A percentile compares a stretch with the other conserved stretches of the same genome.
Evolutionary conservation across 2,888 invertebrate genomes (phyloP).

Genomic region (Microchrysa polita): DNA sequence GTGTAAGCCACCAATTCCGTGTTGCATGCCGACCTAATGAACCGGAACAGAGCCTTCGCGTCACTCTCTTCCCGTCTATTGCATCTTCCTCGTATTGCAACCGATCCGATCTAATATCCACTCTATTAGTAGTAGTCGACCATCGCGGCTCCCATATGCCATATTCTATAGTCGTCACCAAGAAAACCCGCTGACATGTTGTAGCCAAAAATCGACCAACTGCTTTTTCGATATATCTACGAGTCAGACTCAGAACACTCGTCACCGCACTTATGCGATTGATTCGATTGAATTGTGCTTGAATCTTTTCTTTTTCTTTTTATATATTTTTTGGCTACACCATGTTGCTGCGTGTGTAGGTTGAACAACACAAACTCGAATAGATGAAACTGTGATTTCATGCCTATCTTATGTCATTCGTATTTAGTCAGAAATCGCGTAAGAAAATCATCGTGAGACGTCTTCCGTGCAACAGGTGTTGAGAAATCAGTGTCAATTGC

Average conservation of each 20-base stretch:
- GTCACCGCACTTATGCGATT: neutral
- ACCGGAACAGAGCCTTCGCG: neutral
- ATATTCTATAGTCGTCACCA: neutral
- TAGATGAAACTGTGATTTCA: constrained; percentile 23
- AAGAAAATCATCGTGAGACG: constrained; percentile 16
- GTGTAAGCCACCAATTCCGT: neutral
- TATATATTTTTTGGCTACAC: constrained; percentile 22
- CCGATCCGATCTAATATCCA: neutral
- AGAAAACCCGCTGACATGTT: neutral
- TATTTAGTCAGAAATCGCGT: constrained; percentile 20
- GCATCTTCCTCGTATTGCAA: neutral
- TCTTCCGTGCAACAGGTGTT: constrained; percentile 18
- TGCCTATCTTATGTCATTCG: constrained; percentile 25
- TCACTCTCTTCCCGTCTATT: neutral
- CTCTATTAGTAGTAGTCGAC: neutral
- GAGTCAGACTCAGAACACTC: neutral
- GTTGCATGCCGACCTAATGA: no score
- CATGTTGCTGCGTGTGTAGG: constrained; percentile 18
- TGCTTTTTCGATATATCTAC: neutral
- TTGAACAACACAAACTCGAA: neutral
- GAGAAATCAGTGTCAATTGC: neutral
- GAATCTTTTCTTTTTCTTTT: no score
- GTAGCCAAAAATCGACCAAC: constrained; percentile 1
- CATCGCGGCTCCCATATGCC: neutral
- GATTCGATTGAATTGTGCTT: neutral